These are phyloP conservation scores for Caenorhabditis afra DNA, from an alignment of 2,888 invertebrate genomes.

Conservation along the genomic window DNA sequence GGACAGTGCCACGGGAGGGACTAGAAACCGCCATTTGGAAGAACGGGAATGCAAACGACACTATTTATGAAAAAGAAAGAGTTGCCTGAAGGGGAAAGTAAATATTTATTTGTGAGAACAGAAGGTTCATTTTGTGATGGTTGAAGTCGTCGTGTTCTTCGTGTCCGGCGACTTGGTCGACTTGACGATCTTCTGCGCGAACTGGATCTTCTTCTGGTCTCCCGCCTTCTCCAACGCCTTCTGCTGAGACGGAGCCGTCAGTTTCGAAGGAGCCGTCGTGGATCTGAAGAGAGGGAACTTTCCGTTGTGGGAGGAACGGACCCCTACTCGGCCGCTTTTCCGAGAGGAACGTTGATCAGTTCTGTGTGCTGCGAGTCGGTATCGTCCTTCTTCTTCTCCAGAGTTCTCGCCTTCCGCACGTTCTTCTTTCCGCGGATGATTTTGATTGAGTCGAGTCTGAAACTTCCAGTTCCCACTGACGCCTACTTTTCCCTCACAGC, in stretches of 20 bases:
- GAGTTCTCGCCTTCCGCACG: constrained; percentile 2
- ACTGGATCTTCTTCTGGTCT: constrained; percentile 33
- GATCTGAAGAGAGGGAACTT: constrained; percentile 10
- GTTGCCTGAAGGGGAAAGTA: too few species aligned
- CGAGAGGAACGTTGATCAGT: constrained; percentile 35
- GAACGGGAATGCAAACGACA: too few species aligned
- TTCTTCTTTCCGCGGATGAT: constrained; percentile 34
- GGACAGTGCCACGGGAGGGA: too few species aligned
- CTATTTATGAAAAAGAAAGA: too few species aligned
- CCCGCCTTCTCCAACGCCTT: constrained; percentile 29
- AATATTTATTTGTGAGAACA: too few species aligned
- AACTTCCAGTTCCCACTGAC: neutral
- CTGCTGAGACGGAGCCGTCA: constrained; percentile 28
- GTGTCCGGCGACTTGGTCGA: constrained; percentile 21
- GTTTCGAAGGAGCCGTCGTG: constrained; percentile 9
- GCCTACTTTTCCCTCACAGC: neutral
- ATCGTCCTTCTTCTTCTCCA: constrained; percentile 15
- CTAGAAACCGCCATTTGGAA: too few species aligned
- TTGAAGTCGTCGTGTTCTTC: neutral
- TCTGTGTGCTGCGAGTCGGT: constrained; percentile 49
- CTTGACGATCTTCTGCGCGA: constrained; percentile 37
- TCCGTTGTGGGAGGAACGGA: neutral
- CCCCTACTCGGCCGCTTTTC: constrained; percentile 42
- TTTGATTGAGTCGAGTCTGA: constrained; percentile 44
- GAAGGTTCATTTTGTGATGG: neutral